These are phyloP conservation scores for Ormyrus nitidulus DNA, from an alignment of 2,888 invertebrate genomes.

Conservation along the genomic window DNA sequence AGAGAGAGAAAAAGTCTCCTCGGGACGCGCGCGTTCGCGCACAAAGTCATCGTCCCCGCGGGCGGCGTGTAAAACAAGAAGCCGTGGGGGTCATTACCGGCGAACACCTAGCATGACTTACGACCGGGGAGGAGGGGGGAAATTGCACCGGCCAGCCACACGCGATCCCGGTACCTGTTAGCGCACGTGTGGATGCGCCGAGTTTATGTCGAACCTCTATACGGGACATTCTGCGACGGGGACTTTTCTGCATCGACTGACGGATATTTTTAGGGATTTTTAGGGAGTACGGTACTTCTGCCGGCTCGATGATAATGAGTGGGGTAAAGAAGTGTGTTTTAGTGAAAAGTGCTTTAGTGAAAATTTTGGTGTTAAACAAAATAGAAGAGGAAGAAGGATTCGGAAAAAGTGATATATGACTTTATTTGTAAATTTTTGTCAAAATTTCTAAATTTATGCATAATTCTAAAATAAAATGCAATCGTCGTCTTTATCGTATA, in stretches of 20 bases:
- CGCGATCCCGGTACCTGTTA: slow-evolving; percentile 60
- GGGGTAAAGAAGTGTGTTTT: too few relatives aligned
- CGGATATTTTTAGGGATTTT: too few relatives aligned
- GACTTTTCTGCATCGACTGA: background rate
- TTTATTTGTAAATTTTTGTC: too few relatives aligned
- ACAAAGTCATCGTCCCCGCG: slow-evolving; percentile 51
- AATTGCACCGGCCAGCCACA: slow-evolving; percentile 61
- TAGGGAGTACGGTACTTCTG: too few relatives aligned
- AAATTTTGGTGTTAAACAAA: too few relatives aligned
- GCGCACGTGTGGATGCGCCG: slow-evolving; percentile 12
- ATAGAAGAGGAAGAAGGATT: too few relatives aligned
- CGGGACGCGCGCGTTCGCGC: slow-evolving; percentile 51
- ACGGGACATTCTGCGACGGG: background rate
- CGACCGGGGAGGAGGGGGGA: slow-evolving; percentile 58
- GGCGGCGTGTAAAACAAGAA: slow-evolving; percentile 69
- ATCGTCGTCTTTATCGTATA: too few relatives aligned
- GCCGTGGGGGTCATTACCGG: slow-evolving; percentile 69
- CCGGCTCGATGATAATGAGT: too few relatives aligned
- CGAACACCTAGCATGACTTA: slow-evolving; percentile 71
- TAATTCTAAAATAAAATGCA: too few relatives aligned
- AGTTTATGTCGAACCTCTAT: background rate
- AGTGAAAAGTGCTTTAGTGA: too few relatives aligned
- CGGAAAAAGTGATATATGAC: too few relatives aligned
- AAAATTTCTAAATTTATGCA: too few relatives aligned
- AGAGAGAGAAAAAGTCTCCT: background rate